Evolutionary conservation across 2,797 vertebrate genomes (phyloP), one percentile per base, ranked within the genome.

Genomic region (Squalus acanthias): DNA sequence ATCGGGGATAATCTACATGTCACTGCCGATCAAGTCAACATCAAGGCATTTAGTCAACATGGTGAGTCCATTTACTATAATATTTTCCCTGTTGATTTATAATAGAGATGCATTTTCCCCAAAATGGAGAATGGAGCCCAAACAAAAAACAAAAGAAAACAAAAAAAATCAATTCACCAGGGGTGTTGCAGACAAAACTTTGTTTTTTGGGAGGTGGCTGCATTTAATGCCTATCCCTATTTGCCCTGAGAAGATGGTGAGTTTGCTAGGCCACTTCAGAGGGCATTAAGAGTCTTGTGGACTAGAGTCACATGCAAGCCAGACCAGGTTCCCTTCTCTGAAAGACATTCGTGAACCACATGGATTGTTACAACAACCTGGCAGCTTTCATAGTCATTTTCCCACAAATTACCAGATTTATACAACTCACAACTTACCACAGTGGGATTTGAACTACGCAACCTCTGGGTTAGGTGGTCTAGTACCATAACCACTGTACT

Each of bases 1-100:
- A 76, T 97, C 98, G 0, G 97, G 97, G 0, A 96, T 98, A 53
- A 98, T 98, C 96, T 98, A 98, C 97, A 67, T 98, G 57, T 97
- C 96, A 0, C 97, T 99, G 96, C 98, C 97, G 0, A 85, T 97
- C 96, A 97, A 97, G 96, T 96, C 97, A 95, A 97, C 97, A 0
- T 97, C 97, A 70, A 96, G 98, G 2, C 69, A 97, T 96, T 97
- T 98, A 0, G 97, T 98, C 96, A 98, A 98, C 97, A 98, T 96
- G 98, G 98, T 98, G 96, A 97, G 97, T 92, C 60, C n/a, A 65
- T n/a, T 33, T 96, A 7, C n/a, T 46, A 13, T n/a, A n/a, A 91
- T 60, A 39, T 63, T 92, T 92, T 92, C 33, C 29, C 29, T 93
- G 0, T 69, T 69, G 63, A 46, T 69, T 67, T 93, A 17, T n/a